Percentiles rank a stretch among this genome's conserved stretches.
Evolutionary conservation across 1,140 invertebrate species (phyloP).

Genomic region (Tetramorium parvispinum): DNA sequence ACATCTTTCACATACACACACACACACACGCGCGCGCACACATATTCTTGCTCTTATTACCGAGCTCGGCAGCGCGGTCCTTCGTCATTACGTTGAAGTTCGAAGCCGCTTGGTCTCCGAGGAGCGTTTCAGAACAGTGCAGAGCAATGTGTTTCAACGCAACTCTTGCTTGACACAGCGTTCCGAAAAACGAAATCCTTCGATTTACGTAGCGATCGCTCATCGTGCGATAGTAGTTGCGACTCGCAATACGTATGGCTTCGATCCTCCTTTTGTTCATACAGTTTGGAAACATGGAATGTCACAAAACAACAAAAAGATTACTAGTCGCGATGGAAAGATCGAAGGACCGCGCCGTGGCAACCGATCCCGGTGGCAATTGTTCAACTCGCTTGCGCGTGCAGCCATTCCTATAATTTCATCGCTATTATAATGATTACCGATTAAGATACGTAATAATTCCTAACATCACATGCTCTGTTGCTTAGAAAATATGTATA

Average conservation of each 20-base stretch:
- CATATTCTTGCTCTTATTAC: conserved; percentile 59
- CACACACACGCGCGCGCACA: conserved; percentile 6
- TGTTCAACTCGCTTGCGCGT: conserved; percentile 24
- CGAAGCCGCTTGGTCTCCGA: conserved; percentile 69
- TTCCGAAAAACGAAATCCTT: conserved; percentile 53
- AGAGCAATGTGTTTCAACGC: background rate
- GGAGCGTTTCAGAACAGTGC: conserved; percentile 48
- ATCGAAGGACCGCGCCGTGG: conserved; percentile 66
- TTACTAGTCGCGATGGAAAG: conserved; percentile 60
- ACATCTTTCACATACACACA: conserved; percentile 3
- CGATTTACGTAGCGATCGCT: conserved; percentile 35
- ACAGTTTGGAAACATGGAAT: conserved; percentile 82
- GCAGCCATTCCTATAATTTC: conserved; percentile 59
- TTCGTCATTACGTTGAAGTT: conserved; percentile 62
- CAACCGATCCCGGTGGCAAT: conserved; percentile 54
- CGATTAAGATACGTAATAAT: conserved; percentile 72
- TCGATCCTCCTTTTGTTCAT: conserved; percentile 60
- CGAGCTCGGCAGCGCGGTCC: conserved; percentile 69
- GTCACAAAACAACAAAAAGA: conserved; percentile 80
- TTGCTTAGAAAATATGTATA: conserved; percentile 73
- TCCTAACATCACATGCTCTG: conserved; percentile 81
- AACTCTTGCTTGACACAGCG: background rate
- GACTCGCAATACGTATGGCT: conserved; percentile 53
- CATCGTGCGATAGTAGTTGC: conserved; percentile 34
- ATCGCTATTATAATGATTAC: conserved; percentile 52